phyloP scores from a whole-genome alignment of 2,113 vertebrate species.

The Girardinichthys multiradiatus region DNA sequence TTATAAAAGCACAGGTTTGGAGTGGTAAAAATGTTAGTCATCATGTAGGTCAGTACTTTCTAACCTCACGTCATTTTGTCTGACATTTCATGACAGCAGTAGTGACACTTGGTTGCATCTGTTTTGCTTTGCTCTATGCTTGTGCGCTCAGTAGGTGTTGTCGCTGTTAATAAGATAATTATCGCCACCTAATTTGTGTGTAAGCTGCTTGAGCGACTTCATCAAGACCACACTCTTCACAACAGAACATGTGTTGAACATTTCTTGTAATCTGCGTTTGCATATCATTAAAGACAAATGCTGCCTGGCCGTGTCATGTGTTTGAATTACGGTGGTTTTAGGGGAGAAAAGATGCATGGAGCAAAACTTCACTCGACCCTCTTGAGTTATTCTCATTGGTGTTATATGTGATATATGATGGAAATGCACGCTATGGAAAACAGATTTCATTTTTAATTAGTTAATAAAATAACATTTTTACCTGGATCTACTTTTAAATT shows the following conservation, averaged over 20 bases:
- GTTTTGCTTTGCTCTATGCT: slow-evolving; percentile 5
- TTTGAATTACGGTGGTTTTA: neutral
- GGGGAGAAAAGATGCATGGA: neutral
- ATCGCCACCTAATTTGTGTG: neutral
- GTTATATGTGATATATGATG: no score
- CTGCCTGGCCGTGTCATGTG: neutral
- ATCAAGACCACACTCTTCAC: neutral
- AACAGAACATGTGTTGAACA: neutral
- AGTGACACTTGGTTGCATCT: slow-evolving; percentile 1
- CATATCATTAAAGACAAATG: neutral
- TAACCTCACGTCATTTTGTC: slow-evolving; percentile 19
- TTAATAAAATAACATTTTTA: no score
- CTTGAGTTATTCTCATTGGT: no score
- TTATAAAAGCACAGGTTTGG: neutral
- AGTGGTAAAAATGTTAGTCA: slow-evolving; percentile 7
- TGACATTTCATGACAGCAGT: slow-evolving; percentile 29
- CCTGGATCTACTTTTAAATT: no score
- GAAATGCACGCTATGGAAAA: no score
- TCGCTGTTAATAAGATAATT: neutral
- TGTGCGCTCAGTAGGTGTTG: neutral
- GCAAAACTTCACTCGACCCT: no score
- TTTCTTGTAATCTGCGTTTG: slow-evolving; percentile 1
- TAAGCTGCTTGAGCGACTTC: neutral
- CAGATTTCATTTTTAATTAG: no score
- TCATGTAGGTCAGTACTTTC: slow-evolving; percentile 21